Evolutionary conservation across 2,797 vertebrate genomes (phyloP).

Genomic region (Characodon lateralis): DNA sequence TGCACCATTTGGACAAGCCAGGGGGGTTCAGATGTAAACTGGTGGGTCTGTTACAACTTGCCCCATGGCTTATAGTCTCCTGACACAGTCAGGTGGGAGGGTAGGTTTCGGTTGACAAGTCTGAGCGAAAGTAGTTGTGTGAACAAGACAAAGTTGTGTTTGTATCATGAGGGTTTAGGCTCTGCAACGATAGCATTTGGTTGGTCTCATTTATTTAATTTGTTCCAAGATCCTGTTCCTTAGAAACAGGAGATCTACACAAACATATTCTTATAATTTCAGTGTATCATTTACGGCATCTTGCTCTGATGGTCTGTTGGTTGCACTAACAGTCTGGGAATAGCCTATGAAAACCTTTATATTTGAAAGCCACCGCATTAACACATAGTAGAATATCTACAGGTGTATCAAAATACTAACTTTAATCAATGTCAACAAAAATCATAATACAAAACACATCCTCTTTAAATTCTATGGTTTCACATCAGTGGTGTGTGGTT

Average conservation of each 20-base stretch:
- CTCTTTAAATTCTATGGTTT: neutral
- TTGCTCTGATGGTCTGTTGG: neutral
- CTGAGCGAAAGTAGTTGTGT: conserved; percentile 61
- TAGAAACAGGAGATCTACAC: neutral
- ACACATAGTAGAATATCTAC: neutral
- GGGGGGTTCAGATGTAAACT: conserved; percentile 35
- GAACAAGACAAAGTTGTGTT: conserved; percentile 21
- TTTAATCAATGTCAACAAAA: neutral
- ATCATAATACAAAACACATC: too few relatives aligned
- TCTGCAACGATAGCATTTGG: neutral
- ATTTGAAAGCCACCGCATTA: neutral
- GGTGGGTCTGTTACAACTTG: conserved; percentile 71
- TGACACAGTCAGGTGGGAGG: conserved; percentile 52
- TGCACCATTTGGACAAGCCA: conserved; percentile 11
- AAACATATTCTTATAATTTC: neutral
- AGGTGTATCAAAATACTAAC: neutral
- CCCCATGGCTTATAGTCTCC: conserved; percentile 44
- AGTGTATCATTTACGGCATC: neutral
- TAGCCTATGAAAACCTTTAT: neutral
- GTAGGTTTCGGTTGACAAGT: conserved; percentile 73
- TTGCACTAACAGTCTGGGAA: neutral
- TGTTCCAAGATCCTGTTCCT: neutral
- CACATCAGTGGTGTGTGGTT: too few relatives aligned
- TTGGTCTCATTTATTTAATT: conserved; percentile 8
- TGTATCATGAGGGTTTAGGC: conserved; percentile 21